These are phyloP conservation scores for Perdita meconis DNA, from an alignment of 2,888 invertebrate genomes.

Conservation along the genomic window DNA sequence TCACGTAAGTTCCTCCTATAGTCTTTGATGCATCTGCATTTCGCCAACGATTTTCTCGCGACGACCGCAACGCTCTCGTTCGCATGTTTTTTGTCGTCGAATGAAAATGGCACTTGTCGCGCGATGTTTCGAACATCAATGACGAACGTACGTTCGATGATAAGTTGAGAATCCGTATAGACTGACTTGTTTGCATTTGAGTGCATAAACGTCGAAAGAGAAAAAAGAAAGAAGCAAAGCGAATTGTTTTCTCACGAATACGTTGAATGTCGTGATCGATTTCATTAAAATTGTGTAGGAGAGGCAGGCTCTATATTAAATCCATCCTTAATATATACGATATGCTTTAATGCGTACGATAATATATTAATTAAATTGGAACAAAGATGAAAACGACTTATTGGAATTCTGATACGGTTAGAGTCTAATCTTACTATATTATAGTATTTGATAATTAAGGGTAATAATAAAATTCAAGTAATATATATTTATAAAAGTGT, in stretches of 20 bases:
- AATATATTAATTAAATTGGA: constrained; percentile 32
- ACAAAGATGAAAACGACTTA: constrained; percentile 23
- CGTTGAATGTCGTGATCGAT: constrained; percentile 19
- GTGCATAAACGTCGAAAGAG: constrained; percentile 29
- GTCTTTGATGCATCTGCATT: constrained; percentile 40
- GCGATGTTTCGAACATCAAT: constrained; percentile 32
- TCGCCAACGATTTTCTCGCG: constrained; percentile 29
- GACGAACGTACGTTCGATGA: constrained; percentile 47
- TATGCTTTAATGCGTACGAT: constrained; percentile 39
- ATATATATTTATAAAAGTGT: constrained; percentile 50
- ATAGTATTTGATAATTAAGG: constrained; percentile 39
- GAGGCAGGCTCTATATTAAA: constrained; percentile 68
- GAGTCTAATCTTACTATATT: constrained; percentile 29
- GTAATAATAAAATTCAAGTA: constrained; percentile 38
- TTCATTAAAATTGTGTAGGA: constrained; percentile 29
- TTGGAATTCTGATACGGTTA: constrained; percentile 42
- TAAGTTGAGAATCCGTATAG: constrained; percentile 21
- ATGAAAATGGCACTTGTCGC: constrained; percentile 17
- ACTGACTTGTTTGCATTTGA: constrained; percentile 42
- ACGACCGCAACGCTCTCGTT: constrained; percentile 22
- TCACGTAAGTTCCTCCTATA: constrained; percentile 62
- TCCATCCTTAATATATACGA: constrained; percentile 49
- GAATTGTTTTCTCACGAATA: constrained; percentile 36
- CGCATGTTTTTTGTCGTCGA: constrained; percentile 18
- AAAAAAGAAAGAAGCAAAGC: constrained; percentile 26